These are phyloP conservation scores for Pollenia amentaria DNA, from an alignment of 2,888 invertebrate species.

Conservation along the genomic window DNA sequence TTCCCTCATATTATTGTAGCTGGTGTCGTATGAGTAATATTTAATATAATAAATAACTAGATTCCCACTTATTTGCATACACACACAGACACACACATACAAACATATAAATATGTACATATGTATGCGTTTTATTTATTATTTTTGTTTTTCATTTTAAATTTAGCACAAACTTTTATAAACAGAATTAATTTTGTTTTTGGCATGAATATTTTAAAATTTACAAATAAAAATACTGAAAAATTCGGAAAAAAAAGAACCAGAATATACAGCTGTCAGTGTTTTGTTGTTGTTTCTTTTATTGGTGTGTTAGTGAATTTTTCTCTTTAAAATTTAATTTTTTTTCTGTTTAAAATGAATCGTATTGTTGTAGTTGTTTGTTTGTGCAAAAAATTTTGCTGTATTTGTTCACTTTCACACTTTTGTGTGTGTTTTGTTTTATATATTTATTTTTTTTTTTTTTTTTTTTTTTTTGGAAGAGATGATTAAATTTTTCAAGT, in stretches of 20 bases:
- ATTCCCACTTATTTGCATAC: not conserved
- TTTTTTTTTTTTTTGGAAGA: not conserved
- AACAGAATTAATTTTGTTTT: slow-evolving; percentile 61
- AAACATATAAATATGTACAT: not conserved
- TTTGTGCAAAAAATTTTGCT: slow-evolving; percentile 49
- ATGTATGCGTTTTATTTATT: slow-evolving; percentile 7
- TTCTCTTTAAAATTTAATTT: slow-evolving; percentile 55
- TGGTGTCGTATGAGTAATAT: slow-evolving; percentile 56
- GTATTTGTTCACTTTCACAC: slow-evolving; percentile 49
- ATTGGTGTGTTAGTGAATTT: not conserved
- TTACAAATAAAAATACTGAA: slow-evolving; percentile 33
- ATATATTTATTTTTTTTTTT: not conserved
- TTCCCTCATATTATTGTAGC: not conserved
- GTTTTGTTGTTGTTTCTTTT: slow-evolving; percentile 34
- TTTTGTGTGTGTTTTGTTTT: not conserved
- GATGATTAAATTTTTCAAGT: not conserved
- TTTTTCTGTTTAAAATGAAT: slow-evolving; percentile 31
- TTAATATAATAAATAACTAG: slow-evolving; percentile 30
- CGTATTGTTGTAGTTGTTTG: not conserved
- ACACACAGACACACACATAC: not conserved
- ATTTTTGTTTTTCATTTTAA: slow-evolving; percentile 58
- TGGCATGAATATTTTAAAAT: slow-evolving; percentile 61
- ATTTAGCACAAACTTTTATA: slow-evolving; percentile 69
- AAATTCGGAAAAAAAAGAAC: slow-evolving; percentile 7
- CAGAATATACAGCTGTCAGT: slow-evolving; percentile 45